Conservation (phyloP, 1,140 invertebrate genomes). For the Apis florea region DNA sequence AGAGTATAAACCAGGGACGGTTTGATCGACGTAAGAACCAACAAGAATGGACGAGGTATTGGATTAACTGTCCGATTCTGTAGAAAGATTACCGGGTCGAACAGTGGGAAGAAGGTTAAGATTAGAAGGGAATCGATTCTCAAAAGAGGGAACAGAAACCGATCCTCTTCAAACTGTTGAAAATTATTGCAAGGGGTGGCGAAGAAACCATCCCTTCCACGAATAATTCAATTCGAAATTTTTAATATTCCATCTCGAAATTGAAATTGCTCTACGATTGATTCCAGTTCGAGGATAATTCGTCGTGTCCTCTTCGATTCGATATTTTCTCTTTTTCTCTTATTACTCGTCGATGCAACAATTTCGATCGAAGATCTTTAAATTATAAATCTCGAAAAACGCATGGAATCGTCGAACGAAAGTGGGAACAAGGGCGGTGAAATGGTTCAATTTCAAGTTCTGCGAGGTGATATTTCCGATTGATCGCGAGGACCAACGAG, state of each 20-base stretch:
- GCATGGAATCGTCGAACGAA: not conserved
- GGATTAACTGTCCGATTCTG: conserved; percentile 29
- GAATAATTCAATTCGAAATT: too few relatives aligned
- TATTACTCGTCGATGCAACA: too few relatives aligned
- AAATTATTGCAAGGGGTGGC: too few relatives aligned
- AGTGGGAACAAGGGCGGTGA: not conserved
- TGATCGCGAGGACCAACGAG: not conserved
- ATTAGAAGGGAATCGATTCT: not conserved
- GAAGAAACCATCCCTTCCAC: too few relatives aligned
- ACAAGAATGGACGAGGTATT: conserved; percentile 7
- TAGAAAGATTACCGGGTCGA: conserved; percentile 3
- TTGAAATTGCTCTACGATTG: too few relatives aligned
- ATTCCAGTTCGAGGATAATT: too few relatives aligned
- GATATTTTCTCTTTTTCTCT: too few relatives aligned
- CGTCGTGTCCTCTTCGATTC: too few relatives aligned
- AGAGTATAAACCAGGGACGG: not conserved
- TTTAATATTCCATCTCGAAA: too few relatives aligned
- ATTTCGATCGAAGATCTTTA: too few relatives aligned
- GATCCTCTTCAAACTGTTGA: not conserved
- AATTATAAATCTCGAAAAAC: too few relatives aligned
- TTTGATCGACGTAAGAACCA: not conserved
- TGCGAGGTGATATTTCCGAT: conserved; percentile 2
- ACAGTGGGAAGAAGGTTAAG: conserved; percentile 3
- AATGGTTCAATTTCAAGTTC: conserved; percentile 27
- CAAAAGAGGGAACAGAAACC: not conserved